These are phyloP conservation scores for Bradypodion ventrale DNA, from an alignment of 2,797 vertebrate genomes.

Conservation along the genomic window DNA sequence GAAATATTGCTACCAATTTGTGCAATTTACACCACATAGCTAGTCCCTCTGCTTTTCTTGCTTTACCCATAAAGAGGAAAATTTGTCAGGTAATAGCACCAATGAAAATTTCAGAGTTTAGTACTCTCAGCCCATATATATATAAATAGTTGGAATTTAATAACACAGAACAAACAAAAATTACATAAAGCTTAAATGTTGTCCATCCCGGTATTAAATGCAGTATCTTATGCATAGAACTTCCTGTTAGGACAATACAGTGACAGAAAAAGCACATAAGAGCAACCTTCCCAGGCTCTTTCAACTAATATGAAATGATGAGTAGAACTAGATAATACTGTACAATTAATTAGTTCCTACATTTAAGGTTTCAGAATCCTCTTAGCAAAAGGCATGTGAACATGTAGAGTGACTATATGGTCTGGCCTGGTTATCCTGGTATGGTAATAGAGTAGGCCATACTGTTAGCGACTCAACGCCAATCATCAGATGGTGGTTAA, in stretches of 20 bases:
- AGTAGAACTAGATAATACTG: too few species aligned
- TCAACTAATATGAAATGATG: too few species aligned
- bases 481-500: too few species aligned
- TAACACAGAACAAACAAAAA: conserved; percentile 37
- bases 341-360: too few species aligned
- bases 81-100: conserved; percentile 54
- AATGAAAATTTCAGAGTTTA: conserved; percentile 26
- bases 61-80: conserved; percentile 58
- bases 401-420: too few species aligned
- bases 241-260: not conserved
- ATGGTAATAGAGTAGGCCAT: too few species aligned
- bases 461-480: too few species aligned
- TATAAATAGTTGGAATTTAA: conserved; percentile 19
- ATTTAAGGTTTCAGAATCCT: too few species aligned
- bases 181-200: conserved; percentile 39
- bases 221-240: conserved; percentile 23
- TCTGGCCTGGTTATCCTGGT: too few species aligned
- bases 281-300: too few species aligned
- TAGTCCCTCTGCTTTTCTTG: conserved; percentile 53
- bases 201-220: conserved; percentile 30
- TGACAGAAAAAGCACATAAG: not conserved
- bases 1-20: conserved; percentile 61
- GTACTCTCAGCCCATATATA: not conserved
- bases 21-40: conserved; percentile 62
- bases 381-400: too few species aligned